Conservation (phyloP, 2,113 vertebrate species). For the Dinomys branickii region DNA sequence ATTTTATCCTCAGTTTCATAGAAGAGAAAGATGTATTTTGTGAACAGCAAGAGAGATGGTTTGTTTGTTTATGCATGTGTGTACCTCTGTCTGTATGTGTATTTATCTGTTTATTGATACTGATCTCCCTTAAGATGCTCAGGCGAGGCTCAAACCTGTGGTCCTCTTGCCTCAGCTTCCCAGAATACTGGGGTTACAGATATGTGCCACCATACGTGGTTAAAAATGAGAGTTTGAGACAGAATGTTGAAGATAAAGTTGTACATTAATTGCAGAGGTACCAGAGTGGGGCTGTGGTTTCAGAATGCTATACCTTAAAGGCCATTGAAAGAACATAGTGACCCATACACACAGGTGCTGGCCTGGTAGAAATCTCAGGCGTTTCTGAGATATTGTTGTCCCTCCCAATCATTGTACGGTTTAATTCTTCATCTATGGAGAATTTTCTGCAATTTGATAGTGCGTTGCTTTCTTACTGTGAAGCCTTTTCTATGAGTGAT, state of each 20-base stretch:
- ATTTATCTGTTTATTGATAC: neutral
- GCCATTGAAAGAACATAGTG: too few relatives aligned
- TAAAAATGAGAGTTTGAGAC: neutral
- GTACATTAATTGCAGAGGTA: fast-evolving
- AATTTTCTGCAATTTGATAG: neutral
- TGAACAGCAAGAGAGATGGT: neutral
- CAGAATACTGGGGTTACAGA: neutral
- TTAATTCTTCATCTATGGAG: neutral
- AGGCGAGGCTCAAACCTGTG: neutral
- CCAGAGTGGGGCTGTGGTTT: neutral
- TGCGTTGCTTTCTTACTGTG: neutral
- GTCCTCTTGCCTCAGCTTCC: neutral
- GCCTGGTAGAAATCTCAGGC: fast-evolving
- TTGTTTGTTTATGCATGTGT: neutral
- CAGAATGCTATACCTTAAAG: fast-evolving
- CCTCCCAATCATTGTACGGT: too few relatives aligned
- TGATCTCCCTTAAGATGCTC: neutral
- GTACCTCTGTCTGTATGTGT: neutral
- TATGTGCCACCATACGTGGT: neutral
- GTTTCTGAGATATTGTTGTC: fast-evolving
- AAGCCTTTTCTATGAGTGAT: fast-evolving
- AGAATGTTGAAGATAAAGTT: neutral
- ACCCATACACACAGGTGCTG: fast-evolving
- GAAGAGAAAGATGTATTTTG: neutral
- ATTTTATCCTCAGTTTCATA: neutral